Evolutionary conservation across 2,888 invertebrate species (phyloP), one percentile per base, ranked within the genome.

Genomic region (Fabriciana adippe): DNA sequence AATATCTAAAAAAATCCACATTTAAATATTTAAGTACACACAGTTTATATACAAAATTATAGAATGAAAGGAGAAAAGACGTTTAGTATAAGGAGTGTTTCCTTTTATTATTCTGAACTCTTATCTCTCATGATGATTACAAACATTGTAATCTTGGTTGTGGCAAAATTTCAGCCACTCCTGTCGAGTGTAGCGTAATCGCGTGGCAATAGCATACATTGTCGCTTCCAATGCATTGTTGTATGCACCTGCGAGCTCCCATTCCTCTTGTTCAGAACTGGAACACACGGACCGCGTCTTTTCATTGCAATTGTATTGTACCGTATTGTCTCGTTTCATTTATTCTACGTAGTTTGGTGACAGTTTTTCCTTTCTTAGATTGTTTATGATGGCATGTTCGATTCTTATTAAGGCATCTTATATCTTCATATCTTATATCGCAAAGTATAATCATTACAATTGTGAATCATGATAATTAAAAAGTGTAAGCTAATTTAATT

Each of bases 241-340:
- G 80, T 78, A 74, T 73, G 82, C 90, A 89, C 89, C 89, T 90
- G 88, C 80, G 83, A 81, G 80, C 79, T 79, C 79, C 81, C 82
- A 83, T 81, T 79, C 80, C 86, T 82, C 87, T 89, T 89, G 87
- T 91, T 88, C 80, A 82, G 79, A 90, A 89, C 81, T 90, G 74
- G 89, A 86, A 85, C 90, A 88, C 86, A 87, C 85, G 74, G 80
- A 77, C 82, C 79, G 79, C 83, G 87, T 88, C 90, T 90, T 91
- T 92, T 88, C 89, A 87, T 76, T 83, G 82, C 89, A 89, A 91
- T 90, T 91, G 92, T 90, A 81, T 88, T 88, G 87, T 82, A 78
- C 73, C 71, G 82, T 78, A 90, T 91, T 90, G 90, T 90, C 84
- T 81, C 78, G 80, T 87, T 87, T 86, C 89, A 88, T 90, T 90